phyloP scores from a whole-genome alignment of 2,797 vertebrate species.

The Selene dorsalis region DNA sequence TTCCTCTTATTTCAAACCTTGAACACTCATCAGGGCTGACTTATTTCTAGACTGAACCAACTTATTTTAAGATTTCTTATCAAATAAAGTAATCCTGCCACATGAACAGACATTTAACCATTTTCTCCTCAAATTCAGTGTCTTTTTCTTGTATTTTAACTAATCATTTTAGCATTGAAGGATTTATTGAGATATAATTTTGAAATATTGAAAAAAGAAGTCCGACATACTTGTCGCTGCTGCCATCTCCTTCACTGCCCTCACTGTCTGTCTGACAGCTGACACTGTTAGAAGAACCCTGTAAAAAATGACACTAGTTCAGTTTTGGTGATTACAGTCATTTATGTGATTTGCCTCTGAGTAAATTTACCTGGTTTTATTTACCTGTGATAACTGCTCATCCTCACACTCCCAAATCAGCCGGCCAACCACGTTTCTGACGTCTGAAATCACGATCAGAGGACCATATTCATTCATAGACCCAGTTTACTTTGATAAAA shows the following conservation, averaged over 20 bases:
- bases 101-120: no score
- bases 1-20: no score
- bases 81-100: no score
- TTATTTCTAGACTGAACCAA: no score
- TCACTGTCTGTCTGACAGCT: conserved; percentile 33
- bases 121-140: no score
- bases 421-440: conserved; percentile 86
- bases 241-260: conserved; percentile 22
- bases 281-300: conserved; percentile 28
- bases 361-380: background rate
- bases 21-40: no score
- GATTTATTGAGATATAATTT: background rate
- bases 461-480: background rate
- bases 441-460: conserved; percentile 81
- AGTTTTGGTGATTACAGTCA: conserved; percentile 4
- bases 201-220: background rate
- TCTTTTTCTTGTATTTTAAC: no score
- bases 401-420: conserved; percentile 92
- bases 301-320: conserved; percentile 16
- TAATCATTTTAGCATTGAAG: no score
- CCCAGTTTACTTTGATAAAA: background rate
- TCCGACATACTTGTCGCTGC: conserved; percentile 39
- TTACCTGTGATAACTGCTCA: conserved; percentile 72
- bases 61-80: no score
- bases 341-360: background rate